Conservation (phyloP, 2,113 vertebrate species). For the Pardalotus punctatus region DNA sequence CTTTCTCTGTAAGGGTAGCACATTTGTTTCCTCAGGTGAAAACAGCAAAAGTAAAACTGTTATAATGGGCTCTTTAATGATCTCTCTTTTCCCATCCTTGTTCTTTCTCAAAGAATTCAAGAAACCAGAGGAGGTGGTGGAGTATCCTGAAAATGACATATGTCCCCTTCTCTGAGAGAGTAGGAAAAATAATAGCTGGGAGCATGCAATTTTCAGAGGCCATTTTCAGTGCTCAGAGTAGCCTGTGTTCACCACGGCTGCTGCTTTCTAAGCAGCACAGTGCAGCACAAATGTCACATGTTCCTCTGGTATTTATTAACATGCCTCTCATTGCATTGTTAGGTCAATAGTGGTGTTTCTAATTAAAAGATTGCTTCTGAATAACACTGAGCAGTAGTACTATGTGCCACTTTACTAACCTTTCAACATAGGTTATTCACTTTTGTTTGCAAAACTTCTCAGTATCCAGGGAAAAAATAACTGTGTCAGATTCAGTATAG, state of each 20-base stretch:
- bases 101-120: neutral
- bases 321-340: conserved; percentile 20
- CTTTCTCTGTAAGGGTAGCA: neutral
- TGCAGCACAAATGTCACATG: conserved; percentile 6
- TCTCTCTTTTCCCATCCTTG: neutral
- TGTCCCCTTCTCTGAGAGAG: neutral
- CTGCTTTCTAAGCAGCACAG: conserved; percentile 16
- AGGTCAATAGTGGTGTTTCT: conserved; percentile 33
- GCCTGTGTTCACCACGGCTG: neutral
- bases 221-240: conserved; percentile 4
- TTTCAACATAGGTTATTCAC: neutral
- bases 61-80: neutral
- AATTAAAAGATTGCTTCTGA: conserved; percentile 40
- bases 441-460: neutral
- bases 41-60: neutral
- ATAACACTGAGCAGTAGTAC: neutral
- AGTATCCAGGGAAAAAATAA: neutral
- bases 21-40: neutral
- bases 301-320: conserved; percentile 53
- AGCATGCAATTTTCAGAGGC: neutral
- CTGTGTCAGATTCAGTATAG: neutral
- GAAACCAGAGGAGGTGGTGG: neutral
- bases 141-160: neutral
- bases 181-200: conserved; percentile 18
- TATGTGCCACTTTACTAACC: neutral